Base-by-base conservation (phyloP, 2,888 invertebrate species). In the Drosophila fungiperda region DNA sequence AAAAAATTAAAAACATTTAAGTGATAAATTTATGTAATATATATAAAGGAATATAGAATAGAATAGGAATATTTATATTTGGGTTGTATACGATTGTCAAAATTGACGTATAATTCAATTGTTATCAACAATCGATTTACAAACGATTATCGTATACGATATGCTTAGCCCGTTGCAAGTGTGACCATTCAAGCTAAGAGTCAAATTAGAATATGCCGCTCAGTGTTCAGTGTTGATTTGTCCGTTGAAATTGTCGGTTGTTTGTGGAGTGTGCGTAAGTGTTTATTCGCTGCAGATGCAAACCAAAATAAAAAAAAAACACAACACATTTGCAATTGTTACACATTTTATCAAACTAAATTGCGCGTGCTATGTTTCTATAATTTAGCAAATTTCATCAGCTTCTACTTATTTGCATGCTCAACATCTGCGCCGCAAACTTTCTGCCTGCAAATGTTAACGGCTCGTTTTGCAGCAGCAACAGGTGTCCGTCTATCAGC, bases 201-300 rank as follows among this genome's bases (percentile, higher is more conserved):
- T 62, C 48, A 67, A 75, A 71, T 79, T 78, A 75, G 75, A 78
- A 75, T 78, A 38, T 79, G 72, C 78, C 78, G 80, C 78, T 68
- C 65, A 45, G 23, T 57, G 53, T 20, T 78, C 76, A 78, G 78
- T 78, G 72, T 63, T 45, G 68, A 75, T 78, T 78, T 80, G 80
- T 72, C 78, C 72, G 80, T 78, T 78, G 80, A 72, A 78, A 61
- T 76, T 72, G 76, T 68, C 76, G 76, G 76, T 76, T 76, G 76
- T 45, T 45, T 71, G 66, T 42, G 54, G 29, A 58, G 40, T 29
- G 55, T 32, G 61, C 38, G 78, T 68, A 65, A 72, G 68, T 68
- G 45, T 55, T 17, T 42, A 23, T 38, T 55, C 42, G 29, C 33
- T 45, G 32, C 57, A 45, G 62, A 50, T 66, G 40, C 45, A 1